Percentiles rank a stretch among this genome's conserved stretches.
phyloP scores from a whole-genome alignment of 2,797 vertebrate species.

The Microctenopoma stevenorrisi region DNA sequence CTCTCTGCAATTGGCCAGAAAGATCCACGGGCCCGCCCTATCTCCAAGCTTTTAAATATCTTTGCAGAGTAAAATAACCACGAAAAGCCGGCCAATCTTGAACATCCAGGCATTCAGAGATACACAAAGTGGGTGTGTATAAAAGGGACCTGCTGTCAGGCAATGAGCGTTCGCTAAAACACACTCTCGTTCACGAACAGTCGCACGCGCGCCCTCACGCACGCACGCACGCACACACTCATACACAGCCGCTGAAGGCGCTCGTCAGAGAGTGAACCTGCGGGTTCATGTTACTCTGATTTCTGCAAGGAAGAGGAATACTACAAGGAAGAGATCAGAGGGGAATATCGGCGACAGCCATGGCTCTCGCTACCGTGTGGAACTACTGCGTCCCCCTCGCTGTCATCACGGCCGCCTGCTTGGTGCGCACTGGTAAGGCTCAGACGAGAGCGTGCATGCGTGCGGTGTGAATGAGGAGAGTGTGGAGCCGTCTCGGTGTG shows the following conservation, averaged over 20 bases:
- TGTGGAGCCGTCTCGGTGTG: slow-evolving; percentile 15
- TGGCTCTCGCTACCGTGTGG: slow-evolving; percentile 80
- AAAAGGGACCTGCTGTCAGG: slow-evolving; percentile 38
- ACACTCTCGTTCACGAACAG: slow-evolving; percentile 39
- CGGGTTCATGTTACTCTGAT: slow-evolving; percentile 78
- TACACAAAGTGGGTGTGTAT: slow-evolving; percentile 53
- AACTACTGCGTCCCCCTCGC: slow-evolving; percentile 81
- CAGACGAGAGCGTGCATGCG: slow-evolving; percentile 22
- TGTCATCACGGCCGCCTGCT: slow-evolving; percentile 69
- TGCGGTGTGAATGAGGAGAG: slow-evolving; percentile 56
- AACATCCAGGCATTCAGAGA: slow-evolving; percentile 31
- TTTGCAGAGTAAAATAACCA: slow-evolving; percentile 80
- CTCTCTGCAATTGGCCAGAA: slow-evolving; percentile 66
- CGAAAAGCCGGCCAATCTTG: slow-evolving; percentile 67
- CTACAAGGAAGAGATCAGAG: slow-evolving; percentile 49
- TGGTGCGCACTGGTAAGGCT: slow-evolving; percentile 81
- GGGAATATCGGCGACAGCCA: slow-evolving; percentile 71
- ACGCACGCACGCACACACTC: background rate
- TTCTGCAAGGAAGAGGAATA: slow-evolving; percentile 75
- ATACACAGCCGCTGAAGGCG: slow-evolving; percentile 52
- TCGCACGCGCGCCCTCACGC: slow-evolving; percentile 14
- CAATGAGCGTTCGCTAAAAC: slow-evolving; percentile 51
- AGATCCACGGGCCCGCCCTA: slow-evolving; percentile 58
- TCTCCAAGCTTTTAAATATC: slow-evolving; percentile 68
- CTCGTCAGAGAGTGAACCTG: slow-evolving; percentile 75